Conservation (phyloP, 2,797 vertebrate genomes). For the Diglossa cyanea region DNA sequence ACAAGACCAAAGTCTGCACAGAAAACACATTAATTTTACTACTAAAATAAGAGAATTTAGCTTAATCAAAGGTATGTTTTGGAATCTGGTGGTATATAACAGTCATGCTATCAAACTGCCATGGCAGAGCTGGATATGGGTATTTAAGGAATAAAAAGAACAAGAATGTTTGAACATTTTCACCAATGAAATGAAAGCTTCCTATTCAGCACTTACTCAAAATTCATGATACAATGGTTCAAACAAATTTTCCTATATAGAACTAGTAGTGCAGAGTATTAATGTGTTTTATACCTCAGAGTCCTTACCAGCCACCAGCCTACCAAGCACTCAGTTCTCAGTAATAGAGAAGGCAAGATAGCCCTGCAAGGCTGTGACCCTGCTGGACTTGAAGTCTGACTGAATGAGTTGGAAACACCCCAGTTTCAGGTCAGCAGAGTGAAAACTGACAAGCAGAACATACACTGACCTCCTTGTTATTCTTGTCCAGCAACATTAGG, state of each 20-base stretch:
- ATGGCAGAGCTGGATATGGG: neutral
- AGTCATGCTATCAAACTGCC: neutral
- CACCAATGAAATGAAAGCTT: neutral
- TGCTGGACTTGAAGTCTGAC: neutral
- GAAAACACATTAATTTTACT: neutral
- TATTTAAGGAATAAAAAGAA: neutral
- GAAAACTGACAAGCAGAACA: neutral
- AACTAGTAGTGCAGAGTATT: neutral
- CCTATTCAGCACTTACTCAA: neutral
- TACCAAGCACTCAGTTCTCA: neutral
- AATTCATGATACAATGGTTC: neutral
- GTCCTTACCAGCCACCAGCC: neutral
- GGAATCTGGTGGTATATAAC: neutral
- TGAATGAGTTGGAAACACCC: fast-evolving
- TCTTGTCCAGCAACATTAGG: neutral
- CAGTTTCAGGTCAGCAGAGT: neutral
- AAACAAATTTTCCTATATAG: neutral
- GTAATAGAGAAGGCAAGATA: too few species aligned
- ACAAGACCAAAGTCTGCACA: neutral
- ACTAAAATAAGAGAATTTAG: neutral
- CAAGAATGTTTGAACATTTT: neutral
- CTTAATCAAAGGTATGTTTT: neutral
- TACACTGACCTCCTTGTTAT: neutral
- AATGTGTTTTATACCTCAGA: neutral
- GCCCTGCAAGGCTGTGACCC: neutral